These are phyloP conservation scores for Brachionus koreanus DNA, from an alignment of 1,140 invertebrate species.

Conservation along the genomic window DNA sequence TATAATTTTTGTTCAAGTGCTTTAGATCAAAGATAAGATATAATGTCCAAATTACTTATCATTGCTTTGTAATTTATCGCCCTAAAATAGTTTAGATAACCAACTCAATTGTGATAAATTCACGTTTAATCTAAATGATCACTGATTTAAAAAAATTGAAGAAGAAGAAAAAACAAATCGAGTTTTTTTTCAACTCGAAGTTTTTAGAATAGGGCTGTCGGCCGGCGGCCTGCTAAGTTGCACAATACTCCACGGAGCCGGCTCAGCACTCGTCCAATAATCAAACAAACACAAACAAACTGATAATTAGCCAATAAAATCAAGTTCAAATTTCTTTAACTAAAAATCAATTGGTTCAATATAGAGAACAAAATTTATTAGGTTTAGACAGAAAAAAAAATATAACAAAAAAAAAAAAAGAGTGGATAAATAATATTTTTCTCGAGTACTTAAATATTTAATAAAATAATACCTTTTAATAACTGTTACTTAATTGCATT, in stretches of 20 bases:
- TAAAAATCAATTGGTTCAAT: neutral
- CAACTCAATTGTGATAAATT: neutral
- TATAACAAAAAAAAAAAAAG: neutral
- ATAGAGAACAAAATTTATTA: neutral
- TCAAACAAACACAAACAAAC: neutral
- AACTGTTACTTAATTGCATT: conserved; percentile 11
- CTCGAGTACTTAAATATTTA: neutral
- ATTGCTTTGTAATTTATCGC: conserved; percentile 23
- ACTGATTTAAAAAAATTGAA: neutral
- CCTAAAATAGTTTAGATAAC: conserved; percentile 19
- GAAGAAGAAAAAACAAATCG: no score
- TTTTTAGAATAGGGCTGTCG: neutral
- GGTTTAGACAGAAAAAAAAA: neutral
- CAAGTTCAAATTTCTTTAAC: neutral
- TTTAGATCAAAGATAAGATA: conserved; percentile 9
- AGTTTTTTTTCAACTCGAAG: neutral
- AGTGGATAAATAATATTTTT: neutral
- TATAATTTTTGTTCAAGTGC: neutral
- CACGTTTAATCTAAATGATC: conserved; percentile 17
- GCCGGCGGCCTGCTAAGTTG: neutral
- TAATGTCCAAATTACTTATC: conserved; percentile 32
- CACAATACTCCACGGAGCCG: neutral
- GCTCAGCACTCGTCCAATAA: neutral
- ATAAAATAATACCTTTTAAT: conserved; percentile 31
- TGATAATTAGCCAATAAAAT: neutral